These are phyloP conservation scores for Bathynomus jamesi DNA, from an alignment of 1,140 invertebrate genomes.

Conservation along the genomic window DNA sequence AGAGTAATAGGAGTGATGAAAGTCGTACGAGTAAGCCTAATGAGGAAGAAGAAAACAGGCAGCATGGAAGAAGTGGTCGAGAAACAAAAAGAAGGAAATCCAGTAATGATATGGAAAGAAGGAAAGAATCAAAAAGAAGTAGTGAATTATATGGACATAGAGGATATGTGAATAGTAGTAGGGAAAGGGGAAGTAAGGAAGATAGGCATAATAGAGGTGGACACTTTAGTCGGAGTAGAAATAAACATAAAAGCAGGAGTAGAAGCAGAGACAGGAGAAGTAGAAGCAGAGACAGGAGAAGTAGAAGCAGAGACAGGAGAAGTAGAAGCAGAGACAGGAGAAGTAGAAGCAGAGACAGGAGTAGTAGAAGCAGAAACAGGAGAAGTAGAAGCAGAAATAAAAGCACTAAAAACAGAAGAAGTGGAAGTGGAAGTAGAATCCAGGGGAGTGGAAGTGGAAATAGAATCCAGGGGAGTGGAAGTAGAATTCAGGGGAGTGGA, in stretches of 20 bases:
- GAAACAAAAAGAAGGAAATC: not conserved
- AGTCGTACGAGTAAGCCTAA: too few relatives aligned
- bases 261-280: too few relatives aligned
- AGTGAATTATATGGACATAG: not conserved
- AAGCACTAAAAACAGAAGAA: slow-evolving; percentile 27
- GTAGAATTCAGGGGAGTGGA: too few relatives aligned
- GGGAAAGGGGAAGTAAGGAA: not conserved
- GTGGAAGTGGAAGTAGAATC: slow-evolving; percentile 9
- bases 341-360: too few relatives aligned
- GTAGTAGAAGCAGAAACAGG: slow-evolving; percentile 13
- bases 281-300: too few relatives aligned
- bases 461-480: slow-evolving; percentile 5
- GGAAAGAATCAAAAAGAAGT: not conserved
- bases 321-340: too few relatives aligned
- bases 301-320: slow-evolving; percentile 14
- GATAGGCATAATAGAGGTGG: slow-evolving; percentile 9
- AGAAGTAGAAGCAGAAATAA: not conserved
- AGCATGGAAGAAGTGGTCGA: not conserved
- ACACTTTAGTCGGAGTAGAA: slow-evolving; percentile 18
- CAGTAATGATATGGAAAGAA: not conserved
- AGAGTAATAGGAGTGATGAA: too few relatives aligned
- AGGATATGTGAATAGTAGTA: not conserved
- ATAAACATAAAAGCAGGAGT: slow-evolving; percentile 22
- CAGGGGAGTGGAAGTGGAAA: slow-evolving; percentile 8
- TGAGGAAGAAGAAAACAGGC: not conserved